Evolutionary conservation across 2,888 invertebrate genomes (phyloP).

Genomic region (Thecophora atra): DNA sequence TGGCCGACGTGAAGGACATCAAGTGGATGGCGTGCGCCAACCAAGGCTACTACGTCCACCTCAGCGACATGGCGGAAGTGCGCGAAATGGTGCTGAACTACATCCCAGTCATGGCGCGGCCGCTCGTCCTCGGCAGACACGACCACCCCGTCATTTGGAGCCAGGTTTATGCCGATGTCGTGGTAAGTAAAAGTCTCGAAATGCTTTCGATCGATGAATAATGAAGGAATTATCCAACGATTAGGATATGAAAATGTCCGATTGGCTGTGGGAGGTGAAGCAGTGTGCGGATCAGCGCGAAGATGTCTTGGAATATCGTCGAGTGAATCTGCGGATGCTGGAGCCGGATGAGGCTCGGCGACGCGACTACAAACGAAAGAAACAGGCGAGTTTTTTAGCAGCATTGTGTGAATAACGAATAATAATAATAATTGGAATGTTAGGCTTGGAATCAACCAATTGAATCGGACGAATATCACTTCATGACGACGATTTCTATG

Average conservation of each 20-base stretch:
- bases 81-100: constrained; percentile 96
- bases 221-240: constrained; percentile 24
- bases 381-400: constrained; percentile 50
- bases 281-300: constrained; percentile 83
- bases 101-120: constrained; percentile 95
- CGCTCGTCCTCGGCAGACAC: constrained; percentile 85
- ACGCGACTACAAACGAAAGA: constrained; percentile 59
- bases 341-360: constrained; percentile 73
- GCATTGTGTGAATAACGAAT: background rate
- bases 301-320: constrained; percentile 74
- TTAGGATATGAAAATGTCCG: constrained; percentile 88
- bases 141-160: constrained; percentile 96
- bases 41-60: constrained; percentile 94
- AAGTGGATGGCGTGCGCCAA: constrained; percentile 99
- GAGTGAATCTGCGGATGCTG: constrained; percentile 67
- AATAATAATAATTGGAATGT: background rate
- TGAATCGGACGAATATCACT: constrained; percentile 73
- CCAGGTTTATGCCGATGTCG: constrained; percentile 92
- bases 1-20: constrained; percentile 90
- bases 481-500: constrained; percentile 93
- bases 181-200: constrained; percentile 69
- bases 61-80: constrained; percentile 96
- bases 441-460: constrained; percentile 64
- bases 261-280: constrained; percentile 87
- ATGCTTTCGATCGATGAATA: too few relatives aligned